Evolutionary conservation across 2,888 invertebrate genomes (phyloP).

Genomic region (Cosmorhoe ocellata): DNA sequence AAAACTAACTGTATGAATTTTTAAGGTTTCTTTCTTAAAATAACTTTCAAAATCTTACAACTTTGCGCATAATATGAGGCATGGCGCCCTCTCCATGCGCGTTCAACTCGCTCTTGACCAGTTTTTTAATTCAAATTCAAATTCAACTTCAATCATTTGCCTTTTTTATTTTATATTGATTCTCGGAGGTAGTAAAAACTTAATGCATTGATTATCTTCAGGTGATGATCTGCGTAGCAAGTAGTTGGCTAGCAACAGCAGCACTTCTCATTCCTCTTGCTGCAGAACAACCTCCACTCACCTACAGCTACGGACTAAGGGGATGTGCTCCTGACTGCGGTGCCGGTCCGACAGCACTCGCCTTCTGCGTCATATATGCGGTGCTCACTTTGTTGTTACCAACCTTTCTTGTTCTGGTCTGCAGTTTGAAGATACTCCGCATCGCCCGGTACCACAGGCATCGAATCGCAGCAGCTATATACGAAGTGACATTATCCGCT

Average conservation of each 20-base stretch:
- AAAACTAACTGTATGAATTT: too few species aligned
- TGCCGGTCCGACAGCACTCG: conserved; percentile 82
- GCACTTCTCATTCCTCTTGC: conserved; percentile 85
- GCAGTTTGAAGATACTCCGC: conserved; percentile 87
- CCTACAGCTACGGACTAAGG: conserved; percentile 76
- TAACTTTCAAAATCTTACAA: too few species aligned
- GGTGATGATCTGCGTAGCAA: conserved; percentile 85
- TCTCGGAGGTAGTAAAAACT: too few species aligned
- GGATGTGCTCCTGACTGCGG: conserved; percentile 87
- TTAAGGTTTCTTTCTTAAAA: too few species aligned
- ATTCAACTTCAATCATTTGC: too few species aligned
- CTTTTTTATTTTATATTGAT: too few species aligned
- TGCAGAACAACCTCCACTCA: conserved; percentile 78
- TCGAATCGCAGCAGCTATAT: conserved; percentile 92
- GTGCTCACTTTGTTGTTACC: conserved; percentile 86
- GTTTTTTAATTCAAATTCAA: too few species aligned
- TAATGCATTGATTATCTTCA: conserved; percentile 44
- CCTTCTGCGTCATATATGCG: conserved; percentile 86
- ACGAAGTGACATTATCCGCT: conserved; percentile 91
- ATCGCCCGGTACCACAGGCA: conserved; percentile 89
- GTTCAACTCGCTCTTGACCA: too few species aligned
- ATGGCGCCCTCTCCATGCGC: too few species aligned
- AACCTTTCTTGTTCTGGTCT: conserved; percentile 85
- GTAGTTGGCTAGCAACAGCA: conserved; percentile 86
- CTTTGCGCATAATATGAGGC: too few species aligned